Evolutionary conservation across 2,797 vertebrate genomes (phyloP).

Genomic region (Lutjanus argentimaculatus): DNA sequence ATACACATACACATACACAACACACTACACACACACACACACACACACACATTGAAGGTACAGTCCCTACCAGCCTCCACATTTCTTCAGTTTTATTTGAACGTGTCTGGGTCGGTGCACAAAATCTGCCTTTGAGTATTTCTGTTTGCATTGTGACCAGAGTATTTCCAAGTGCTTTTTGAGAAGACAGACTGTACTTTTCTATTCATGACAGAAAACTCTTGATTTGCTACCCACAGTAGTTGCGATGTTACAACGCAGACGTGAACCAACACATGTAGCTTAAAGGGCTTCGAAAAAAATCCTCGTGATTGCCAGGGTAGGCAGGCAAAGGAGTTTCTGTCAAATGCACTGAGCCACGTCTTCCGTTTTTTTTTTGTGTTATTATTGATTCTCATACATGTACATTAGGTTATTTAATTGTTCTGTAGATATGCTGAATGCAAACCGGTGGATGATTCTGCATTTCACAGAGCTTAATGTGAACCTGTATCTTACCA

Average conservation of each 20-base stretch:
- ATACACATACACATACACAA: constrained; percentile 28
- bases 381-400: constrained; percentile 39
- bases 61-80: constrained; percentile 50
- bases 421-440: constrained; percentile 59
- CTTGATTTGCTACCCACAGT: constrained; percentile 16
- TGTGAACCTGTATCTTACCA: constrained; percentile 65
- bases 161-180: constrained; percentile 69
- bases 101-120: constrained; percentile 36
- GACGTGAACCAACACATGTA: constrained; percentile 34
- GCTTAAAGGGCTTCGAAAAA: constrained; percentile 66
- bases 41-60: constrained; percentile 33
- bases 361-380: constrained; percentile 65
- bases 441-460: constrained; percentile 39
- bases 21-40: constrained; percentile 24
- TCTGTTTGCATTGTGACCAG: constrained; percentile 39
- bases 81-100: constrained; percentile 37
- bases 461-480: constrained; percentile 61
- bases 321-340: constrained; percentile 44
- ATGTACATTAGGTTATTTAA: constrained; percentile 70
- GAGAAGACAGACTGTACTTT: constrained; percentile 51
- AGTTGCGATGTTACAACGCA: constrained; percentile 17
- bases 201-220: constrained; percentile 42
- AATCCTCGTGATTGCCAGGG: constrained; percentile 34
- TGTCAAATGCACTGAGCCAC: constrained; percentile 76
- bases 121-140: constrained; percentile 60